Conservation (phyloP, 2,113 vertebrate genomes). For the Anguilla rostrata region DNA sequence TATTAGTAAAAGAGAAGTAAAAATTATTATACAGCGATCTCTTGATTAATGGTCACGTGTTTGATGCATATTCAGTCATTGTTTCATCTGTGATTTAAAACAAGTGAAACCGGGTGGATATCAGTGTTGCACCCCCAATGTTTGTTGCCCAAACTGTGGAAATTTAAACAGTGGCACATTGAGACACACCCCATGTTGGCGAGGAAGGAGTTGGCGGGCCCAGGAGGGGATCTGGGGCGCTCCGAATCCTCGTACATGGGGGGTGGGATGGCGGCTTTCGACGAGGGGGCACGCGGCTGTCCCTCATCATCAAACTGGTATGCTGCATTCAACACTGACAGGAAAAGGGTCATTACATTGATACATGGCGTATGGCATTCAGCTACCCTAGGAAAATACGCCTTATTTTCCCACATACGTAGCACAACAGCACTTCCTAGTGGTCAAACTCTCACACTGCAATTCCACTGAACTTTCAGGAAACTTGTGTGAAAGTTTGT, state of each 20-base stretch:
- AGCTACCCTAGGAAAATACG: too few species aligned
- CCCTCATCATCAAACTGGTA: slow-evolving; percentile 82
- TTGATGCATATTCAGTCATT: too few species aligned
- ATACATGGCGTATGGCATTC: background rate
- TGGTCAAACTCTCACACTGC: background rate
- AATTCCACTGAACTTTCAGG: background rate
- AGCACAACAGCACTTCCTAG: background rate
- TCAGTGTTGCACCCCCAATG: too few species aligned
- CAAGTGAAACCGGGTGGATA: too few species aligned
- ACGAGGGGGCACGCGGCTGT: slow-evolving; percentile 65
- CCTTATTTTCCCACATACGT: background rate
- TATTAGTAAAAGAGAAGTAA: too few species aligned
- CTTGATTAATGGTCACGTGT: too few species aligned
- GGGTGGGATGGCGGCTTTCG: slow-evolving; percentile 93
- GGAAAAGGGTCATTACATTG: background rate
- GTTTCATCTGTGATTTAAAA: too few species aligned
- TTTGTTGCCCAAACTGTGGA: too few species aligned
- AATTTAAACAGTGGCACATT: background rate
- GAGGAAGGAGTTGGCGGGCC: slow-evolving; percentile 91
- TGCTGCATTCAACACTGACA: slow-evolving; percentile 60
- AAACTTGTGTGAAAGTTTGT: too few species aligned
- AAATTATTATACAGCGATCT: too few species aligned
- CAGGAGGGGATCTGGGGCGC: slow-evolving; percentile 85
- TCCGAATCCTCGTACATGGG: slow-evolving; percentile 88
- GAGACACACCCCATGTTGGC: slow-evolving; percentile 92